Evolutionary conservation across 2,888 invertebrate genomes (phyloP), one percentile per base, ranked within the genome.

Genomic region (Drosophila cracens): DNA sequence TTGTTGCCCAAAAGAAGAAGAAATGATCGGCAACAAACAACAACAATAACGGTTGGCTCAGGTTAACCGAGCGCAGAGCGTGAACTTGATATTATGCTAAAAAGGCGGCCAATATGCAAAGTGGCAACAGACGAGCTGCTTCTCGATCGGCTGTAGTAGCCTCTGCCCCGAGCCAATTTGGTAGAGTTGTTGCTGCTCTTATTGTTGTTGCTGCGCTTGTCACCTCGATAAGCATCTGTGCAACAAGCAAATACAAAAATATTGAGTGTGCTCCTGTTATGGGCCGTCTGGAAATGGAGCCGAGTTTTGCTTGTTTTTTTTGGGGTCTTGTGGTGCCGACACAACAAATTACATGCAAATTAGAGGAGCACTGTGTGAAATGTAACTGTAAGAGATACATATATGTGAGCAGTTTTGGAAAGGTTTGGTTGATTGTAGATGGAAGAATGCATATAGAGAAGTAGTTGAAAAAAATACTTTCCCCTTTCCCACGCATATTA

Each of bases 271-370:
- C 73, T 76, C 36, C 81, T 76, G 65, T 75, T 74, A 63, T 80
- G 62, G 76, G 18, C 18, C 54, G 58, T 49, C 52, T 70, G 68
- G 34, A 88, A 67, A 66, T 62, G 70, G 64, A 68, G 56, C 21
- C 36, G 33, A 56, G 21, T 34, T 48, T 70, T 29, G 21, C 18
- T 53, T 52, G 18, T 46, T 43, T 21, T 13, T 68, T 60, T 59
- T 40, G 25, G 7, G 40, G 8, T 63, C 58, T 72, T 75, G 69
- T 58, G 72, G 63, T 71, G 83, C 67, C 70, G 67, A 69, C 54
- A 54, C 70, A 85, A 88, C 86, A 88, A 90, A 89, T 87, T 83
- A 87, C 86, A 88, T 88, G 86, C 88, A 88, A 87, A 87, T 87
- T 81, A 77, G 58, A 46, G 53, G 54, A 33, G 33, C 13, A 34